Base-by-base conservation (phyloP, 2,797 vertebrate genomes). In the Acrocephalus scirpaceus region DNA sequence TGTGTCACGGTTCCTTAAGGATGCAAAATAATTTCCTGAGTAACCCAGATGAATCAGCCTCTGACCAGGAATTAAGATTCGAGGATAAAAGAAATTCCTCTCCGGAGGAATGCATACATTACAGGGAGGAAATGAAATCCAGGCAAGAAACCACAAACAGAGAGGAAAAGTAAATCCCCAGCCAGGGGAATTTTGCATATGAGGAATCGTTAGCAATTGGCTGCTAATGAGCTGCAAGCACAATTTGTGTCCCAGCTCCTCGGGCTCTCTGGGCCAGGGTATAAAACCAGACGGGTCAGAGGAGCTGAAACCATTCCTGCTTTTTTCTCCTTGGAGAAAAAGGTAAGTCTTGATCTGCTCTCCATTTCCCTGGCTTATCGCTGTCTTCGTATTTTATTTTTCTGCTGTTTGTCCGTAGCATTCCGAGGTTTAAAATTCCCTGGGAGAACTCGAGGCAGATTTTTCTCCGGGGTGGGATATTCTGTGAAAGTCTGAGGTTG, bases 11-110 rank as follows among this genome's bases (percentile, higher is more conserved):
- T 6, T 56, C 80, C 44, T 91, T 29, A 10, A 9, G 77, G 51
- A 88, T 58, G 80, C 70, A 84, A 90, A 95, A 40, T 14, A 9
- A 84, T 51, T 70, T 21, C 51, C 85, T 48, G 34, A 69, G 58
- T 44, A 69, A 64, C 51, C 27, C 57, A 44, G 70, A 62, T 82
- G 88, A 92, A 77, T 74, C 86, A 83, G 40, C 45, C 72, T 45
- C 57, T 67, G 76, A 61, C 27, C 62, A 72, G 88, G 73, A 92
- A 75, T 86, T 61, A 74, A 38, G 38, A 38, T 38, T 38, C 10
- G 38, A n/a, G 79, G 93, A 94, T 91, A 66, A 96, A 95, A 95
- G 93, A 32, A 93, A 65, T 58, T 58, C 16, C 14, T 86, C 79
- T 34, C 3, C 5, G 7, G 47, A 58, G 66, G 92, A 86, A 93